These are phyloP conservation scores for Labeo calbasu DNA, from an alignment of 2,797 vertebrate genomes.

Conservation along the genomic window DNA sequence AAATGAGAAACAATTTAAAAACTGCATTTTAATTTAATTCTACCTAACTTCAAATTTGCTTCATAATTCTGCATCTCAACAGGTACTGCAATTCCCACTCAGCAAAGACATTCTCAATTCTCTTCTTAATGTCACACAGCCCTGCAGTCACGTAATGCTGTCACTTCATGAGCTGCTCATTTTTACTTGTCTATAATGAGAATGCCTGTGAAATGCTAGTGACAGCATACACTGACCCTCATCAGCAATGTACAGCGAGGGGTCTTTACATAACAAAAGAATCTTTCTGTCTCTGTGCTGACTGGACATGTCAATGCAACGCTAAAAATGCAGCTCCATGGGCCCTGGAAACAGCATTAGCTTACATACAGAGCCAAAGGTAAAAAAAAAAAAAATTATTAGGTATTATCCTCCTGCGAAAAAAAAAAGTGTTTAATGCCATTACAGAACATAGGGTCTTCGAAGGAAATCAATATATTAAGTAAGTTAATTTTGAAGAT, in stretches of 20 bases:
- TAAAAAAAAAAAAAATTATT: neutral
- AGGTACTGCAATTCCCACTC: neutral
- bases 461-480: neutral
- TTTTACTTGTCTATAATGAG: neutral
- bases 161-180: neutral
- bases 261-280: constrained; percentile 53
- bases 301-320: constrained; percentile 19
- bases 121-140: neutral
- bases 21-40: neutral
- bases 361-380: neutral
- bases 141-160: neutral
- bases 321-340: neutral
- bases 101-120: no score
- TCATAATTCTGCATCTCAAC: neutral
- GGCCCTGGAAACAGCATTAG: constrained; percentile 10
- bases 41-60: neutral
- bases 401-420: neutral
- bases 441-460: neutral
- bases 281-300: constrained; percentile 31
- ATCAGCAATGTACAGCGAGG: constrained; percentile 40
- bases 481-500: neutral
- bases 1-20: neutral
- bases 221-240: constrained; percentile 49
- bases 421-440: neutral
- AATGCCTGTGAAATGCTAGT: constrained; percentile 41